Evolutionary conservation across 2,888 invertebrate species (phyloP).

Genomic region (Neoscelio sp.): DNA sequence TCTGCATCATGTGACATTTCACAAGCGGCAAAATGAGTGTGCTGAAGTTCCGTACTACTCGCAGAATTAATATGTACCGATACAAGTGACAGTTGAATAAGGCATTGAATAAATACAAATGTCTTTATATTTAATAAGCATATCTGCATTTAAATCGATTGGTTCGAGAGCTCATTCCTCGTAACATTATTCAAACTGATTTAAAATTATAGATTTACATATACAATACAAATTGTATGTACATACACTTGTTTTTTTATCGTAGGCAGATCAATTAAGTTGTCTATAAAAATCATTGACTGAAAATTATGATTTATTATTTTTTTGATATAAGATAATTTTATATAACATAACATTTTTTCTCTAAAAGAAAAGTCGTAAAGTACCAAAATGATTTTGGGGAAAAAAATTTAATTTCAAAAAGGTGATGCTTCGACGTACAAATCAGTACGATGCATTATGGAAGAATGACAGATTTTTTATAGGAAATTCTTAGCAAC

Average conservation of each 20-base stretch:
- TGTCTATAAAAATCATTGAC: too few relatives aligned
- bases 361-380: too few relatives aligned
- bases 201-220: constrained; percentile 20
- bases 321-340: neutral
- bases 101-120: constrained; percentile 48
- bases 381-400: too few relatives aligned
- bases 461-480: too few relatives aligned
- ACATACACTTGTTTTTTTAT: neutral
- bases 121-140: constrained; percentile 36
- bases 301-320: constrained; percentile 2
- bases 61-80: constrained; percentile 34
- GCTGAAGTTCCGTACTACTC: constrained; percentile 25
- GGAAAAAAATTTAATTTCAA: too few relatives aligned
- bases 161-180: constrained; percentile 5
- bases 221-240: neutral
- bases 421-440: too few relatives aligned
- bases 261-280: neutral
- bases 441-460: too few relatives aligned
- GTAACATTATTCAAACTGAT: constrained; percentile 31
- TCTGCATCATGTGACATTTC: constrained; percentile 57
- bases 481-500: too few relatives aligned
- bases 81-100: constrained; percentile 45
- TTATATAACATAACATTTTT: too few relatives aligned
- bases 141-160: constrained; percentile 33
- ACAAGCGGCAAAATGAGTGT: constrained; percentile 43